Evolutionary conservation across 92 coral and sea anemone genomes (phyloP).

Genomic region (Palythoa caribaeorum): DNA sequence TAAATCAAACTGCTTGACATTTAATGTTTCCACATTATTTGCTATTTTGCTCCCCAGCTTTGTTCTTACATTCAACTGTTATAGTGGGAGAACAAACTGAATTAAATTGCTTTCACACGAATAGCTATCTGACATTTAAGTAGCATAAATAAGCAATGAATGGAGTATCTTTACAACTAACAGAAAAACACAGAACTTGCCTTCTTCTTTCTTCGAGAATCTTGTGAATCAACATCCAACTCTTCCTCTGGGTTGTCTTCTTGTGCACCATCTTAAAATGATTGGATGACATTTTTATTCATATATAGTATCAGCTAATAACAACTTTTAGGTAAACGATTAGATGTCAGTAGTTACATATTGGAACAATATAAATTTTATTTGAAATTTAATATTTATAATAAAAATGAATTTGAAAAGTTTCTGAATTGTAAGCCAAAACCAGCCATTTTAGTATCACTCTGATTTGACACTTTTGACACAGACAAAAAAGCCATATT

Average conservation of each 20-base stretch:
- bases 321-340: too few relatives aligned
- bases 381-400: not conserved
- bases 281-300: not conserved
- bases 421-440: too few relatives aligned
- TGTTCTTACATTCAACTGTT: conserved; percentile 56
- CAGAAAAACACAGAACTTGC: conserved; percentile 17
- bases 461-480: too few relatives aligned
- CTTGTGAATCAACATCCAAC: conserved; percentile 48
- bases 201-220: conserved; percentile 75
- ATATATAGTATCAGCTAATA: too few relatives aligned
- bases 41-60: conserved; percentile 87
- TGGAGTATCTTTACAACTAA: not conserved
- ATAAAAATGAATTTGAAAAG: too few relatives aligned
- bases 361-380: not conserved
- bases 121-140: too few relatives aligned
- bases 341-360: too few relatives aligned
- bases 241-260: conserved; percentile 46
- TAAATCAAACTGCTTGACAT: conserved; percentile 93
- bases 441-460: not conserved
- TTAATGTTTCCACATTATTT: conserved; percentile 80
- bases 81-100: not conserved
- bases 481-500: too few relatives aligned
- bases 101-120: not conserved
- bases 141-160: too few relatives aligned
- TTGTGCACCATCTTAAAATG: conserved; percentile 62